A percentile compares a stretch with the other conserved stretches of the same genome.
Conservation (phyloP, 1,140 invertebrate genomes). For the Polyergus mexicanus region DNA sequence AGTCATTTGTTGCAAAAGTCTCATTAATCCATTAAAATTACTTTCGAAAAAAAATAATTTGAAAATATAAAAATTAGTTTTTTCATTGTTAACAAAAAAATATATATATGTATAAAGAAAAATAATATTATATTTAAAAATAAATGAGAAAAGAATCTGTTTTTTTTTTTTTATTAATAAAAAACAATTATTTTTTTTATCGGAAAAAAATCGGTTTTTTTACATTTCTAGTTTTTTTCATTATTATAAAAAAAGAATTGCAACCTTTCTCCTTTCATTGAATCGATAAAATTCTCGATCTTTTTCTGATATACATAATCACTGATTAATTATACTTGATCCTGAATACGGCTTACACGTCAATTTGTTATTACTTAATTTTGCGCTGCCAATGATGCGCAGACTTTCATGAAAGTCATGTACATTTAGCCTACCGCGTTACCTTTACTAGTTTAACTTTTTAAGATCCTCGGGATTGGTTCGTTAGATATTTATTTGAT, state of each 20-base stretch:
- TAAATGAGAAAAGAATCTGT: too few relatives aligned
- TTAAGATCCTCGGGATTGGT: constrained; percentile 40
- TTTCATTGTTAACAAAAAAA: too few relatives aligned
- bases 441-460: constrained; percentile 30
- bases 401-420: constrained; percentile 29
- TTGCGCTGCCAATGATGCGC: constrained; percentile 14
- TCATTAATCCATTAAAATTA: too few relatives aligned
- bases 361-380: constrained; percentile 19
- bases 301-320: neutral
- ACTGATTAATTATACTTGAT: constrained; percentile 5
- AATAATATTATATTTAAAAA: too few relatives aligned
- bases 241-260: neutral
- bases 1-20: too few relatives aligned
- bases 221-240: neutral
- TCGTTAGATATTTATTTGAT: constrained; percentile 39
- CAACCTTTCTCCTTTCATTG: neutral
- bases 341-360: constrained; percentile 11
- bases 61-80: too few relatives aligned
- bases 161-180: too few relatives aligned
- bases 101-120: too few relatives aligned
- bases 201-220: too few relatives aligned
- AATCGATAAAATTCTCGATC: constrained; percentile 19
- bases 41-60: too few relatives aligned
- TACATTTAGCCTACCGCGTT: constrained; percentile 43
- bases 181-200: too few relatives aligned